Base-by-base conservation (phyloP, 2,113 vertebrate species). In the Rynchops niger region DNA sequence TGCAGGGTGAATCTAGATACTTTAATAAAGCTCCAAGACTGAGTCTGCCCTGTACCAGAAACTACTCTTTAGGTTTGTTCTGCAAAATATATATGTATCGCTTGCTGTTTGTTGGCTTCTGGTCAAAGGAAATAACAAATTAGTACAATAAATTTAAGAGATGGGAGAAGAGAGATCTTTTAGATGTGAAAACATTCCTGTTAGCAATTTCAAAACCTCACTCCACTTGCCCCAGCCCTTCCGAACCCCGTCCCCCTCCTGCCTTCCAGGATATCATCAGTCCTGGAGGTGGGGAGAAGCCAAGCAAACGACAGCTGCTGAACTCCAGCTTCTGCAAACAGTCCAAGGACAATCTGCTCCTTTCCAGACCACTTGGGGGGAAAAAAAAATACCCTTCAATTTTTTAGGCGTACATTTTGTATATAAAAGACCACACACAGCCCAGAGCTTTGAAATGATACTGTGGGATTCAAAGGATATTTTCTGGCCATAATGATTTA, bases 311-410 rank as follows among this genome's bases (percentile, higher is more conserved):
- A 52, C 62, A 95, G 72, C 55, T 90, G 88, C 67, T 72, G 88
- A 97, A 52, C 42, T 90, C 72, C 21, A 20, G 81, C 93, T 94
- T 90, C 90, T 91, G 82, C 78, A 70, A 86, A 66, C 9, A 36
- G 49, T 53, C 80, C 94, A 95, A 93, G 82, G 88, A 92, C 69
- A 96, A 95, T 52, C 58, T 90, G 71, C 81, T 95, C 47, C 82
- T 88, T 91, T 82, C 85, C 95, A 95, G 91, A 76, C 42, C 69
- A 87, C 58, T 87, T 72, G 34, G 36, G 9, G 19, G 26, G 11
- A 34, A 38, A 15, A 22, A 69, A 74, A 82, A 95, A 30, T 12
- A 26, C 66, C 27, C 50, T 78, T 87, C 32, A 34, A 7, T 74
- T 89, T 84, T 89, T 73, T 66, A 71, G 49, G 38, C 3, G 0